Percentiles rank a stretch among this genome's conserved stretches.
phyloP scores from a whole-genome alignment of 37 sponge, comb jelly and placozoan species.

The Dysidea cf. avara region DNA sequence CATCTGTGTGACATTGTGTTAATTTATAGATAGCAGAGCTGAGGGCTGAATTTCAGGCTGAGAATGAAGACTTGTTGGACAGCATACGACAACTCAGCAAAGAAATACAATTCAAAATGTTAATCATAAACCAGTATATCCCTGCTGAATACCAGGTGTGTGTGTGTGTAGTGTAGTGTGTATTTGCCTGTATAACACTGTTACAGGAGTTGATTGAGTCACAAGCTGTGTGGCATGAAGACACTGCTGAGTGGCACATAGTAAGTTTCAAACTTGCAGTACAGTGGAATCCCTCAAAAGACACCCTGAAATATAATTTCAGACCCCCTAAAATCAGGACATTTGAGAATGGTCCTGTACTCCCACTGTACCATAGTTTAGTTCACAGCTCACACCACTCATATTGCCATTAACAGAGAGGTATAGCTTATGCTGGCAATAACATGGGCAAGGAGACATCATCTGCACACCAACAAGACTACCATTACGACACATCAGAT shows the following conservation, averaged over 20 bases:
- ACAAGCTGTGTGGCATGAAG: conserved; percentile 85
- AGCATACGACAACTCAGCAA: conserved; percentile 76
- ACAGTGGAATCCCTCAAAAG: neutral
- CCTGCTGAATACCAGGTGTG: conserved; percentile 85
- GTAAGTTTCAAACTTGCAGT: conserved; percentile 15
- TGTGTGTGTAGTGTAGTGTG: conserved; percentile 7
- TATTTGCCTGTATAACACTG: neutral
- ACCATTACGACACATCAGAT: conserved; percentile 27
- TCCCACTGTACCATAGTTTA: neutral
- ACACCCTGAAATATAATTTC: neutral
- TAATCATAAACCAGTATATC: conserved; percentile 73
- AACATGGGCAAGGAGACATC: conserved; percentile 65
- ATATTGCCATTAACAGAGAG: conserved; percentile 63
- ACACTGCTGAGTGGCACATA: conserved; percentile 97
- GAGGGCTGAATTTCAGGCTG: conserved; percentile 76
- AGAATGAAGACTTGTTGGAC: conserved; percentile 77
- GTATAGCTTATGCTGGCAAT: conserved; percentile 97
- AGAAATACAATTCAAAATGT: conserved; percentile 71
- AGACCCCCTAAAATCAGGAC: neutral
- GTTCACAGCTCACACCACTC: neutral
- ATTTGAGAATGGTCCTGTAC: neutral
- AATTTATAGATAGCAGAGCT: conserved; percentile 74
- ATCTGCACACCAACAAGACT: neutral
- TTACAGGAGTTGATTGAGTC: conserved; percentile 64
- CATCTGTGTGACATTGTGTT: neutral